These are phyloP conservation scores for Onchidella celtica DNA, from an alignment of 2,888 invertebrate genomes.

Conservation along the genomic window DNA sequence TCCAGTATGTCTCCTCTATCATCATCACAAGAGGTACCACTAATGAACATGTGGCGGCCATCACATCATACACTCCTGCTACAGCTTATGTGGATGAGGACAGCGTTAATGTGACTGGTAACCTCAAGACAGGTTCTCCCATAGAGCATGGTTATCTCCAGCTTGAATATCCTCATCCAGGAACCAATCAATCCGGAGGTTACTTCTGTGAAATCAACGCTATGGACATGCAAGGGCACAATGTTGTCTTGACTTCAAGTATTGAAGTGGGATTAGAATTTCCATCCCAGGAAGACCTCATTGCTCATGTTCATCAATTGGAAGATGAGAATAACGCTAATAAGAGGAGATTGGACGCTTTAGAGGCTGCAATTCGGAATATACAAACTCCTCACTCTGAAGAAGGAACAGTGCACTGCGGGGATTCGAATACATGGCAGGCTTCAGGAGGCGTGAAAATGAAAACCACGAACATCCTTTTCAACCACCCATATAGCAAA, in stretches of 20 bases:
- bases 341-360: not conserved
- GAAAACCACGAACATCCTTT: not conserved
- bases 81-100: not conserved
- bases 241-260: not conserved
- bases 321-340: not conserved
- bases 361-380: not conserved
- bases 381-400: conserved; percentile 4
- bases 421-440: not conserved
- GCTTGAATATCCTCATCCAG: not conserved
- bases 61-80: not conserved
- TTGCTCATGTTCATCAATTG: not conserved
- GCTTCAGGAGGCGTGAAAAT: not conserved
- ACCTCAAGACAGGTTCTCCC: not conserved
- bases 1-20: conserved; percentile 3
- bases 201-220: not conserved
- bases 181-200: not conserved
- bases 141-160: not conserved
- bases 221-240: not conserved
- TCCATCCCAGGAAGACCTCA: not conserved
- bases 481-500: not conserved
- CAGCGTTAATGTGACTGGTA: not conserved
- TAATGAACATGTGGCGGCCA: not conserved
- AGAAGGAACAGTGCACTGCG: conserved; percentile 5
- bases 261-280: not conserved
- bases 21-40: not conserved